These are phyloP conservation scores for Eurystomus glaucurus DNA, from an alignment of 2,797 vertebrate species.

Conservation along the genomic window DNA sequence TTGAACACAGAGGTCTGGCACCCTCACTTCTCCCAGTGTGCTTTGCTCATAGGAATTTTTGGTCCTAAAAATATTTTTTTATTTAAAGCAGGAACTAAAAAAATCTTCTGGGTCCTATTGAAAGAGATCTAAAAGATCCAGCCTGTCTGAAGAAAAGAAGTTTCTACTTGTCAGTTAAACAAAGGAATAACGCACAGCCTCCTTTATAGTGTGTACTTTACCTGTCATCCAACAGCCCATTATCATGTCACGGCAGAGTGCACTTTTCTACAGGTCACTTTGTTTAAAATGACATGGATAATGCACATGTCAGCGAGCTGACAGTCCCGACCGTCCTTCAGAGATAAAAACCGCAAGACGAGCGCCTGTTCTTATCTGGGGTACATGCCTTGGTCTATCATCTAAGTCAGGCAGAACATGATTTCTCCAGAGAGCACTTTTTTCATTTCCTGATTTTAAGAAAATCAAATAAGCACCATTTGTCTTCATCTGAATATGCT, in stretches of 20 bases:
- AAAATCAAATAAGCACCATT: conserved; percentile 97
- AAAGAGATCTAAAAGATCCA: conserved; percentile 77
- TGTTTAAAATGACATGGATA: conserved; percentile 92
- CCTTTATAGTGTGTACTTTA: conserved; percentile 85
- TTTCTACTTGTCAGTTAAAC: conserved; percentile 85
- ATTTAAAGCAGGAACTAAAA: conserved; percentile 28
- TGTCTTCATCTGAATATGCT: conserved; percentile 96
- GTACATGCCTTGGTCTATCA: conserved; percentile 87
- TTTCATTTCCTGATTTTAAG: conserved; percentile 98
- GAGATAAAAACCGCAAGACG: conserved; percentile 85
- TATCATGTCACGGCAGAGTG: conserved; percentile 89
- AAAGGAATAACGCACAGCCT: conserved; percentile 83
- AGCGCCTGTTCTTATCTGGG: conserved; percentile 88
- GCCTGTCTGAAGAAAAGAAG: conserved; percentile 77
- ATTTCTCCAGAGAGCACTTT: conserved; percentile 96
- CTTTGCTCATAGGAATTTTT: background rate
- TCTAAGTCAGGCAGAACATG: conserved; percentile 91
- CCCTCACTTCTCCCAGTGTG: background rate
- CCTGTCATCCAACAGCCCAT: conserved; percentile 91
- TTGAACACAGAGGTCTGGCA: background rate
- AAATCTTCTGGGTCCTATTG: conserved; percentile 63
- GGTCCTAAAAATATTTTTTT: conserved; percentile 38
- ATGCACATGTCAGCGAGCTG: conserved; percentile 89
- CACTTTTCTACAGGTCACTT: conserved; percentile 91
- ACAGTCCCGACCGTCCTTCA: conserved; percentile 89